Conservation (phyloP, 2,888 invertebrate species). For the Microchrysa polita region DNA sequence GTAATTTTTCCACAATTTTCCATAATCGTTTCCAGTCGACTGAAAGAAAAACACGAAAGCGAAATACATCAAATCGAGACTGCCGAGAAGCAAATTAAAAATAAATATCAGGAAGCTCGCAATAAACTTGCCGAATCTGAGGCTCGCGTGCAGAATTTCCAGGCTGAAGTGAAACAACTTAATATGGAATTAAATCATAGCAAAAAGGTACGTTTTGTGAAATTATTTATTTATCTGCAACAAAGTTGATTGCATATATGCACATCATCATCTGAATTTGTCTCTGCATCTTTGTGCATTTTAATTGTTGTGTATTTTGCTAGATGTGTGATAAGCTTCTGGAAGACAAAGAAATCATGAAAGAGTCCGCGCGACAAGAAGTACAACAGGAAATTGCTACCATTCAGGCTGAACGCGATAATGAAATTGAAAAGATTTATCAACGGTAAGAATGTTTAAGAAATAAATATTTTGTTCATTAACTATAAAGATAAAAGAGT, state of each 20-base stretch:
- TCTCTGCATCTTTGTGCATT: background rate
- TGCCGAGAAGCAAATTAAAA: constrained; percentile 73
- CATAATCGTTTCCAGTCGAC: constrained; percentile 69
- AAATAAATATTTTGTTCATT: background rate
- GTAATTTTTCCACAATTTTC: background rate
- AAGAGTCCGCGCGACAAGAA: constrained; percentile 70
- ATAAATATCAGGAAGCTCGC: constrained; percentile 74
- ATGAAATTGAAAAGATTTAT: constrained; percentile 81
- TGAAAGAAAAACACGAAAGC: constrained; percentile 79
- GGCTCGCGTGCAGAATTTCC: constrained; percentile 68
- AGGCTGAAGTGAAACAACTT: constrained; percentile 73
- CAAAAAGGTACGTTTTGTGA: constrained; percentile 67
- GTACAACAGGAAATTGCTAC: constrained; percentile 72
- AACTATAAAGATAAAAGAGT: constrained; percentile 13
- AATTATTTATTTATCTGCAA: background rate
- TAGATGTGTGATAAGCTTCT: constrained; percentile 67
- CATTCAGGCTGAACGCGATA: constrained; percentile 74
- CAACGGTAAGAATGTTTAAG: constrained; percentile 70
- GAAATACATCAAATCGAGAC: constrained; percentile 75
- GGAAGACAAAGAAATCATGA: constrained; percentile 68
- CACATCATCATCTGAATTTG: background rate
- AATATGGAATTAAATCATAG: constrained; percentile 72
- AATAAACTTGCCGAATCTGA: constrained; percentile 73
- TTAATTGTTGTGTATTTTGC: constrained; percentile 31
- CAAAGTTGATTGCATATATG: background rate